phyloP scores from a whole-genome alignment of 2,888 invertebrate species.

The Salpingus planirostris region DNA sequence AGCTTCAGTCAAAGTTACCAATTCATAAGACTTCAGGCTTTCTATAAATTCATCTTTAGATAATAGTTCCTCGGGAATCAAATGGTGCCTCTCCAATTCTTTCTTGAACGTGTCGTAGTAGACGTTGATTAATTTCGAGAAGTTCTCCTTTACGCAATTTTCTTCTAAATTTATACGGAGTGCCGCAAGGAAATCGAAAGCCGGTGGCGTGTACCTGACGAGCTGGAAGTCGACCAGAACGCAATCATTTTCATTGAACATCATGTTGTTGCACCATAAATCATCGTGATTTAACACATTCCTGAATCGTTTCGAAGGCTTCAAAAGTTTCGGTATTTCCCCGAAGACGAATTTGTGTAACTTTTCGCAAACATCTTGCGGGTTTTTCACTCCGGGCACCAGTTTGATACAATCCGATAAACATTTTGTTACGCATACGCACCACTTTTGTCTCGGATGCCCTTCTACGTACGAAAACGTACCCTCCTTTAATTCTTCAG shows the following conservation, averaged over 20 bases:
- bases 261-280: constrained; percentile 55
- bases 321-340: constrained; percentile 21
- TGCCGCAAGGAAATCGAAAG: constrained; percentile 51
- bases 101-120: constrained; percentile 48
- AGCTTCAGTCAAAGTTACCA: constrained; percentile 48
- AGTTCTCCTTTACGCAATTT: constrained; percentile 44
- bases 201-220: constrained; percentile 54
- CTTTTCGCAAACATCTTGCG: constrained; percentile 14
- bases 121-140: constrained; percentile 44
- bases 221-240: constrained; percentile 63
- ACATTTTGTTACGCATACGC: constrained; percentile 18
- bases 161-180: constrained; percentile 48
- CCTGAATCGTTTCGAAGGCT: constrained; percentile 35
- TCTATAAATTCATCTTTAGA: constrained; percentile 40
- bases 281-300: constrained; percentile 54
- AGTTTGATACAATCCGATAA: constrained; percentile 22
- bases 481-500: constrained; percentile 24
- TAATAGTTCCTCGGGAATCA: constrained; percentile 41
- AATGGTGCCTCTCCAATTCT: constrained; percentile 38
- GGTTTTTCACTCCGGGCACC: constrained; percentile 8
- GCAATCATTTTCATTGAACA: constrained; percentile 47
- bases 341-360: constrained; percentile 18
- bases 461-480: constrained; percentile 25
- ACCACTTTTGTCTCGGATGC: constrained; percentile 32
- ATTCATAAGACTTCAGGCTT: constrained; percentile 44